Conservation (phyloP, 2,888 invertebrate species). For the Drosophila setosimentum region DNA sequence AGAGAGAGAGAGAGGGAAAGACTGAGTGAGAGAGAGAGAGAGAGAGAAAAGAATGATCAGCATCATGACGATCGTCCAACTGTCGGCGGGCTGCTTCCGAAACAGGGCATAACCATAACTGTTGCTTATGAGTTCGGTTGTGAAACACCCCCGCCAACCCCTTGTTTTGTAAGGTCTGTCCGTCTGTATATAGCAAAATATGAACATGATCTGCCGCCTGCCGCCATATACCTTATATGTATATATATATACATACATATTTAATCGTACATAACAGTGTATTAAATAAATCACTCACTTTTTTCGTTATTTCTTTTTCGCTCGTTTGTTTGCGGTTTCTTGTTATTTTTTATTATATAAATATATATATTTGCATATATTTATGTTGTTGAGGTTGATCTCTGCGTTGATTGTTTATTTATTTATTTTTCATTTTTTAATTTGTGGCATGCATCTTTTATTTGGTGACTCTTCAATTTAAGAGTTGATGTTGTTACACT, state of each 20-base stretch:
- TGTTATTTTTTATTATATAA: constrained; percentile 11
- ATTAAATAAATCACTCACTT: constrained; percentile 71
- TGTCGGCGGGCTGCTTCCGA: constrained; percentile 66
- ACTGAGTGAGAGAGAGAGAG: no score
- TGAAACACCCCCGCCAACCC: constrained; percentile 9
- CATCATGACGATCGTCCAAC: constrained; percentile 35
- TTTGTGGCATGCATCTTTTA: constrained; percentile 34
- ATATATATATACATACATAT: constrained; percentile 19
- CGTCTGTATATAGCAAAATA: constrained; percentile 22
- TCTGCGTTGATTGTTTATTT: constrained; percentile 13
- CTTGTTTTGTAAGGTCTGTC: constrained; percentile 18
- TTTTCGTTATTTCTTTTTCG: constrained; percentile 50
- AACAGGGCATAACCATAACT: constrained; percentile 60
- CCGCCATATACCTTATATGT: constrained; percentile 16
- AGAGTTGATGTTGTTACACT: constrained; percentile 24
- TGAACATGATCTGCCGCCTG: constrained; percentile 41
- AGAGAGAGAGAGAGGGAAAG: constrained; percentile 2
- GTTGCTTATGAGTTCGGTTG: constrained; percentile 44
- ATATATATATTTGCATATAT: constrained; percentile 12
- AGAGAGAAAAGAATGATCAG: constrained; percentile 20
- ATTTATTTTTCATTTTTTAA: constrained; percentile 9
- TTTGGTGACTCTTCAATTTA: constrained; percentile 5
- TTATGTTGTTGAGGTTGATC: constrained; percentile 27
- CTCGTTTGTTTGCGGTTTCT: constrained; percentile 49
- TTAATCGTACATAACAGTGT: constrained; percentile 19